Evolutionary conservation across 2,888 invertebrate genomes (phyloP).

Genomic region (Cabera pusaria): DNA sequence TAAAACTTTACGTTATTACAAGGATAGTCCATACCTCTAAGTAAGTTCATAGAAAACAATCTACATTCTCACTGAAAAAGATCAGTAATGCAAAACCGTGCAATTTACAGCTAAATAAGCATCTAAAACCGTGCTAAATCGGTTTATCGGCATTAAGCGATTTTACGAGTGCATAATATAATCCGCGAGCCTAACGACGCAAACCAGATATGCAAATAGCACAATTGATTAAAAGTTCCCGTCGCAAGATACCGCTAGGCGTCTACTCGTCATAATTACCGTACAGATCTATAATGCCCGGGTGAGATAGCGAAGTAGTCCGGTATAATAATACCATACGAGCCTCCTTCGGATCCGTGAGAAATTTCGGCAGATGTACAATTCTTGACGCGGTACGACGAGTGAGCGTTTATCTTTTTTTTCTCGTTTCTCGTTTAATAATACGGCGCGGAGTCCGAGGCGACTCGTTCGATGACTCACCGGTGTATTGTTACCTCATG

Average conservation of each 20-base stretch:
- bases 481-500: slow-evolving; percentile 69
- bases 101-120: slow-evolving; percentile 14
- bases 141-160: slow-evolving; percentile 21
- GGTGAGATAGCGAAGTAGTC: slow-evolving; percentile 65
- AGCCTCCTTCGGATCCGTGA: slow-evolving; percentile 67
- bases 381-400: slow-evolving; percentile 78
- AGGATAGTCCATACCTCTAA: no score
- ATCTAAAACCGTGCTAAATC: slow-evolving; percentile 19
- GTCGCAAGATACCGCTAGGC: slow-evolving; percentile 68
- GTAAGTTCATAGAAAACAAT: slow-evolving; percentile 7
- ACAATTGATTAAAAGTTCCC: slow-evolving; percentile 68
- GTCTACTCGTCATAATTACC: slow-evolving; percentile 70
- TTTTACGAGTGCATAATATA: slow-evolving; percentile 40
- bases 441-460: slow-evolving; percentile 65
- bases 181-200: slow-evolving; percentile 43
- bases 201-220: slow-evolving; percentile 67
- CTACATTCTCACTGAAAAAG: slow-evolving; percentile 4
- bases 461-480: slow-evolving; percentile 67
- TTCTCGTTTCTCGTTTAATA: slow-evolving; percentile 62
- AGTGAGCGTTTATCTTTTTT: slow-evolving; percentile 78
- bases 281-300: slow-evolving; percentile 62
- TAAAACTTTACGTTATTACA: no score
- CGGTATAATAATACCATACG: slow-evolving; percentile 73
- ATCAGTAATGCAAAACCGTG: slow-evolving; percentile 7
- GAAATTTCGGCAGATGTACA: slow-evolving; percentile 84